Percentiles rank a stretch among this genome's conserved stretches.
Conservation (phyloP, 2,113 vertebrate species). For the Malurus elegans region DNA sequence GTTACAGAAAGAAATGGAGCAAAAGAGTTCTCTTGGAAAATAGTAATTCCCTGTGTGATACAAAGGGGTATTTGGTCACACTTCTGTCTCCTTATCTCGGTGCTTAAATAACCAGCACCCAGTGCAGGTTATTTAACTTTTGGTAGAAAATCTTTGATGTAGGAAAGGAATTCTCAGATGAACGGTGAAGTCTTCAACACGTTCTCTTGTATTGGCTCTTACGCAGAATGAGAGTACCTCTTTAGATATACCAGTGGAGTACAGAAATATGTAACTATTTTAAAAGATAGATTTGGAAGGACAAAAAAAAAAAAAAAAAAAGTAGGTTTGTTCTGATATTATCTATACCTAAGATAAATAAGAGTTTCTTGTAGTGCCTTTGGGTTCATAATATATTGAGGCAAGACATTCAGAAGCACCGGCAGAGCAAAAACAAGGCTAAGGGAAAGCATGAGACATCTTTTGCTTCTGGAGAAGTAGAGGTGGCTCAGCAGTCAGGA, state of each 20-base stretch:
- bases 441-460: neutral
- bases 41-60: neutral
- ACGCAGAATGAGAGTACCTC: neutral
- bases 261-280: neutral
- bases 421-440: neutral
- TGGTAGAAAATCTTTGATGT: neutral
- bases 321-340: neutral
- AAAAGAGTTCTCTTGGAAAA: neutral
- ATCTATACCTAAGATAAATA: neutral
- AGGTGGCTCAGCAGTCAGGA: neutral
- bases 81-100: neutral
- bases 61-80: neutral
- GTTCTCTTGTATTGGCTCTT: neutral
- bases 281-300: neutral
- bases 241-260: neutral
- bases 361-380: neutral
- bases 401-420: neutral
- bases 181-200: fast-evolving
- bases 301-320: neutral
- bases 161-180: neutral
- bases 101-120: neutral
- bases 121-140: neutral
- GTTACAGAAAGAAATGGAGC: neutral
- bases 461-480: neutral
- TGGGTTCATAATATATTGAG: neutral